Evolutionary conservation across 2,888 invertebrate genomes (phyloP).

Genomic region (Dioctria linearis): DNA sequence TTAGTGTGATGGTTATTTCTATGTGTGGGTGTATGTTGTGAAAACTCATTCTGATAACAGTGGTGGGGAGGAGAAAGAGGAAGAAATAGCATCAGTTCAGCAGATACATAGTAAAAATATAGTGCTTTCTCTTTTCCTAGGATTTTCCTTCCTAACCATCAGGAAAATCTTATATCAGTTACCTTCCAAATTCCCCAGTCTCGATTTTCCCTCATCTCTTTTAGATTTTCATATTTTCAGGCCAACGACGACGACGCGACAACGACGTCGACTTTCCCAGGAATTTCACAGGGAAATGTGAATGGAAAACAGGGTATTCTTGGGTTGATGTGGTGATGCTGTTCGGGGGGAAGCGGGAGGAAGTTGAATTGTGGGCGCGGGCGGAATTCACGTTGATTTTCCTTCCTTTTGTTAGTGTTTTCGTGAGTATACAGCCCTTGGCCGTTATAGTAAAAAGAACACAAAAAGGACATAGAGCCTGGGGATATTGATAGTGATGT

Average conservation of each 20-base stretch:
- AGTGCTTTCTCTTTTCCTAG: conserved; percentile 23
- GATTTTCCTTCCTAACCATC: conserved; percentile 13
- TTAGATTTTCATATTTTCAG: conserved; percentile 25
- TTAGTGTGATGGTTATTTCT: background rate
- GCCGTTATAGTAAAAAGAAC: background rate
- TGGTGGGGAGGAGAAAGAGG: background rate
- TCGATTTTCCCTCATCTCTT: conserved; percentile 45
- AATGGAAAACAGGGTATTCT: background rate
- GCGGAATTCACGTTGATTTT: conserved; percentile 41
- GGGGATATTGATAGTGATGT: conserved; percentile 1
- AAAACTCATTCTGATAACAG: background rate
- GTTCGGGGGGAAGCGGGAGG: background rate
- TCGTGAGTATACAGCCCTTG: conserved; percentile 11
- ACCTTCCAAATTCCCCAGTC: conserved; percentile 37
- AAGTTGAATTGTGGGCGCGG: conserved; percentile 17
- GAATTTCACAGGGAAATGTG: conserved; percentile 34
- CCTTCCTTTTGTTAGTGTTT: conserved; percentile 4
- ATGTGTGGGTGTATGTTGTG: too few species aligned
- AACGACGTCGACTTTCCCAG: conserved; percentile 42
- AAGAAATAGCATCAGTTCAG: too few species aligned
- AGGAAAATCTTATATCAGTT: conserved; percentile 12
- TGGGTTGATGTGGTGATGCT: background rate
- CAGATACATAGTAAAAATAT: background rate
- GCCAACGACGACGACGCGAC: too few species aligned
- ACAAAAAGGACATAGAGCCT: background rate